These are phyloP conservation scores for Zapus hudsonius DNA, from an alignment of 2,113 vertebrate genomes.

Conservation along the genomic window DNA sequence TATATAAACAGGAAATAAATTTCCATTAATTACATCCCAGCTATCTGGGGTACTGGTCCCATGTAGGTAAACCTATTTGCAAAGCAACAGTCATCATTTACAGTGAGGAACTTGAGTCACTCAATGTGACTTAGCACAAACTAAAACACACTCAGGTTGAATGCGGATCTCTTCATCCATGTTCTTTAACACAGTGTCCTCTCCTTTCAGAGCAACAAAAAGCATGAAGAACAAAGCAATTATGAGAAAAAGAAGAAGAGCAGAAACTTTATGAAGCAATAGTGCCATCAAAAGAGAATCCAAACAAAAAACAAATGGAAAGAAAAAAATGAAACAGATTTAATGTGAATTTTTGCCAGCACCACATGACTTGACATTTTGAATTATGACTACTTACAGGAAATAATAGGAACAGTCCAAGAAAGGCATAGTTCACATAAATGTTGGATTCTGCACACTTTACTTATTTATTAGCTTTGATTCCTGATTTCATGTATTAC, in stretches of 20 bases:
- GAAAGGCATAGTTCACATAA: conserved; percentile 64
- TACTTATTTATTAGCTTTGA: conserved; percentile 62
- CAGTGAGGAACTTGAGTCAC: background rate
- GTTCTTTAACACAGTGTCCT: conserved; percentile 25
- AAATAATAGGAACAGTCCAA: conserved; percentile 73
- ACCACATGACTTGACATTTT: conserved; percentile 70
- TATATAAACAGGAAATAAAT: background rate
- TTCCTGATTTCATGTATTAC: background rate
- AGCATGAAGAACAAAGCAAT: conserved; percentile 66
- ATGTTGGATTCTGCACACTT: conserved; percentile 47
- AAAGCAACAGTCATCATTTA: background rate
- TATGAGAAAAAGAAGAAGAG: conserved; percentile 50
- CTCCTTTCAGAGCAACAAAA: conserved; percentile 58
- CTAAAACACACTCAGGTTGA: background rate
- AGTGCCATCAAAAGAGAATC: conserved; percentile 73
- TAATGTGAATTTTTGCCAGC: conserved; percentile 63
- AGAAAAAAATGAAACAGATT: conserved; percentile 67
- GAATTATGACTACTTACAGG: conserved; percentile 70
- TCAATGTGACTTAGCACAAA: background rate
- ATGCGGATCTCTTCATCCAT: background rate
- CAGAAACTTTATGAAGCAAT: conserved; percentile 71
- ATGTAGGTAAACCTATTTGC: background rate
- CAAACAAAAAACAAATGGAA: conserved; percentile 76
- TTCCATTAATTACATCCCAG: background rate
- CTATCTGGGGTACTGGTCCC: background rate